phyloP scores from a whole-genome alignment of 2,888 invertebrate genomes.

The Thysanoteuthis rhombus region DNA sequence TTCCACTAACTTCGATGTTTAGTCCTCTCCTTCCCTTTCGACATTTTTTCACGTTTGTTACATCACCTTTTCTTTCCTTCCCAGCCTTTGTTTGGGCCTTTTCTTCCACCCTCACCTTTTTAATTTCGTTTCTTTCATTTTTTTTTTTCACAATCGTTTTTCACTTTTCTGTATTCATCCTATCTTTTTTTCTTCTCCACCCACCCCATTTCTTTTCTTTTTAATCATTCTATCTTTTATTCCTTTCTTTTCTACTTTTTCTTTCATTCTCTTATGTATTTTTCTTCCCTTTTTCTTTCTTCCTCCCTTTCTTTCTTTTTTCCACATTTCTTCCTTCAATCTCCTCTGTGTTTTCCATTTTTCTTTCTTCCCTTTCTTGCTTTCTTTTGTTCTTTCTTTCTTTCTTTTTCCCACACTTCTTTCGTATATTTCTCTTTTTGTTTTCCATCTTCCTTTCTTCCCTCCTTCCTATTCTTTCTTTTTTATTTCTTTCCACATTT shows the following conservation, averaged over 20 bases:
- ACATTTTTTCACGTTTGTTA: neutral
- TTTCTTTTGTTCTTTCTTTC: neutral
- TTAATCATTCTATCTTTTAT: neutral
- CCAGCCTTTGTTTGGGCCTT: neutral
- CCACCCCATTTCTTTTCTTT: neutral
- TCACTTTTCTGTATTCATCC: neutral
- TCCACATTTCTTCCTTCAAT: neutral
- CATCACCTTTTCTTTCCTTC: neutral
- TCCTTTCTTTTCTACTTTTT: neutral
- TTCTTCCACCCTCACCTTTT: no score
- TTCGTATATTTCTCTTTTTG: neutral
- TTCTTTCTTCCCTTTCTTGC: neutral
- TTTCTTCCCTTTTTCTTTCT: neutral
- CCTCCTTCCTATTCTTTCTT: neutral
- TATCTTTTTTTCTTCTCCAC: neutral
- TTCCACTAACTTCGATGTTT: neutral
- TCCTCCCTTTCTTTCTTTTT: neutral
- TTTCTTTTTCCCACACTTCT: no score
- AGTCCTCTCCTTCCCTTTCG: neutral
- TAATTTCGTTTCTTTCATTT: no score
- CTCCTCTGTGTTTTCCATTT: neutral
- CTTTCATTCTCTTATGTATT: neutral
- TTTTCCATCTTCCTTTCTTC: neutral
- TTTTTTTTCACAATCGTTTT: neutral
- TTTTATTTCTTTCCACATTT: neutral